Base-by-base conservation (phyloP, 1,140 invertebrate genomes). In the Pollicipes pollicipes region DNA sequence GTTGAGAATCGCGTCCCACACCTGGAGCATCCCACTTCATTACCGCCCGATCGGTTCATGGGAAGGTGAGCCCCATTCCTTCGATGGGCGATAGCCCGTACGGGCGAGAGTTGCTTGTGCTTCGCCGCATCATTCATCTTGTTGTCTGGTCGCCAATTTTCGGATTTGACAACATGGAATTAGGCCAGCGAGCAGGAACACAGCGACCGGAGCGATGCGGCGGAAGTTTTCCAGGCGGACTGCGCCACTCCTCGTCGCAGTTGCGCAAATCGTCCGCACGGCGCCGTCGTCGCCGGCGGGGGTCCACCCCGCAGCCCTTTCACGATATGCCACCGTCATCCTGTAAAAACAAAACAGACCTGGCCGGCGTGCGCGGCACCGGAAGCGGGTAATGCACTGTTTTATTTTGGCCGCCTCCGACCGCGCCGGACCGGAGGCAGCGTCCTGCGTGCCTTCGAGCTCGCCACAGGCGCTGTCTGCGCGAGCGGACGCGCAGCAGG, bases 91-190 rank as follows among this genome's bases (percentile, higher is more conserved):
- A 58, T 58, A 58, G 45, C 45, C 45, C 13, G 21, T 58, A 58
- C 10, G 45, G 45, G 45, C 45, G 45, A 58, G 13, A 58, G 45
- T 58, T 10, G 45, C 45, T 10, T 58, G 45, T 21, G 45, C 10
- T 10, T 21, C 45, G 21, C 13, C 45, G 13, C 45, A 58, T 58
- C 45, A 58, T 58, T 58, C 45, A 58, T 58, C 45, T 58, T 58
- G 45, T 21, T 24, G 45, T 58, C 45, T 21, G 24, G 45, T 58
- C 45, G 45, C 45, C 45, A 58, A 58, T 58, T 58, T 58, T 58
- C 45, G 45, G 45, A 58, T 58, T 58, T 58, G 45, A 58, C 45
- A 58, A 58, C 45, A 58, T 58, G 45, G 45, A 58, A 58, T 58
- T 58, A 58, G 45, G 45, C 45, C 45, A 58, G 45, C 45, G 45